Conservation (phyloP, 2,888 invertebrate species). For the Apodemia hepburni region DNA sequence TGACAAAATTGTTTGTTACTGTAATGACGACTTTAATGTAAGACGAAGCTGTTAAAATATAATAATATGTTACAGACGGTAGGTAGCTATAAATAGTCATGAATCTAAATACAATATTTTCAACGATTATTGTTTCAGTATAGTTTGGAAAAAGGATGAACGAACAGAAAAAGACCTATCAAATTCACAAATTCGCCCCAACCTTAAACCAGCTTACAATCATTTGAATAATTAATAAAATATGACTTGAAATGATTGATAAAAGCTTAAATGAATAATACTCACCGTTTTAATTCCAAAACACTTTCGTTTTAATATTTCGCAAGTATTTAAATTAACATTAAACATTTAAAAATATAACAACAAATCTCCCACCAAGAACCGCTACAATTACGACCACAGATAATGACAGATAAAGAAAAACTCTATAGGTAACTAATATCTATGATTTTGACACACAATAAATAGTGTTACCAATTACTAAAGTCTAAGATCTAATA, state of each 20-base stretch:
- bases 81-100: too few relatives aligned
- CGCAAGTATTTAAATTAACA: slow-evolving; percentile 42
- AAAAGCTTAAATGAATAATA: neutral
- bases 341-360: slow-evolving; percentile 46
- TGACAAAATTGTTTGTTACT: too few relatives aligned
- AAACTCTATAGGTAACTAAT: too few relatives aligned
- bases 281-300: slow-evolving; percentile 55
- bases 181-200: neutral
- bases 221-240: neutral
- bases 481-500: too few relatives aligned
- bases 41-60: too few relatives aligned
- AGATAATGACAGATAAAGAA: too few relatives aligned
- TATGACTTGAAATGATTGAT: neutral
- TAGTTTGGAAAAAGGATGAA: too few relatives aligned
- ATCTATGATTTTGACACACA: slow-evolving; percentile 33
- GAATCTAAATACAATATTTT: too few relatives aligned
- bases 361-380: slow-evolving; percentile 66
- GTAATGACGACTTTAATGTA: too few relatives aligned
- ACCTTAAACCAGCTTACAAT: neutral
- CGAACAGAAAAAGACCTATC: neutral
- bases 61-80: too few relatives aligned
- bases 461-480: neutral
- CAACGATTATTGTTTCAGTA: too few relatives aligned
- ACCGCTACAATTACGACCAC: slow-evolving; percentile 58
- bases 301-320: slow-evolving; percentile 45